Base-by-base conservation (phyloP, 2,797 vertebrate genomes). In the Leptodactylus fallax region DNA sequence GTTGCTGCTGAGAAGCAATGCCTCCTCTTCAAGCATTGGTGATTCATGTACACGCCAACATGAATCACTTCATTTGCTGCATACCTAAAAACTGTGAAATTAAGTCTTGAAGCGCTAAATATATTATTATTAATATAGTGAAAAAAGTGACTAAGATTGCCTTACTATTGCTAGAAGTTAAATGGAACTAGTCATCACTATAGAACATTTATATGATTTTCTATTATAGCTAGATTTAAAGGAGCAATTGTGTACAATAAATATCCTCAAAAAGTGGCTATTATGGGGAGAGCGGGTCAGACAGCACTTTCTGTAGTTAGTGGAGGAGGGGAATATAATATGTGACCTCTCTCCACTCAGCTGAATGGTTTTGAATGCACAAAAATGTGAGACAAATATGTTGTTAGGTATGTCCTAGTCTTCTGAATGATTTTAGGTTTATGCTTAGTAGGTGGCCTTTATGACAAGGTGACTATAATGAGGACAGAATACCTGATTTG, bases 1-100 rank as follows among this genome's bases (percentile, higher is more conserved):
- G 83, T 89, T 82, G 60, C 71, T 78, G 47, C 67, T 67, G 84
- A 81, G 80, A 76, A 89, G 79, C 71, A 78, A 53, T 51, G 49
- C 79, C 72, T 89, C 84, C 69, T 78, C 71, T 89, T 78, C 71
- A 86, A 76, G 84, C 71, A 82, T 85, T 88, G 58, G 83, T 89
- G 84, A 86, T 89, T 89, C 87, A 89, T 74, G 81, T 81, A 61
- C 79, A 79, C 47, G 80, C 56, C 71, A 82, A 82, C 71, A 89
- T 19, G 60, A 89, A 86, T 89, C 87, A 86, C 79, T 85, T 86
- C 69, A 60, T 23, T 82, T 69, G 67, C 84, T 82, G 87, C 74
- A 86, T 76, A 13, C 55, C 47, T 65, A 86, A 85, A 86, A 56
- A 71, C 61, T 79, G 51, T 69, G 71, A 76, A 85, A 61, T 72